Conservation (phyloP, 2,113 vertebrate genomes). For the Pelecanus crispus region DNA sequence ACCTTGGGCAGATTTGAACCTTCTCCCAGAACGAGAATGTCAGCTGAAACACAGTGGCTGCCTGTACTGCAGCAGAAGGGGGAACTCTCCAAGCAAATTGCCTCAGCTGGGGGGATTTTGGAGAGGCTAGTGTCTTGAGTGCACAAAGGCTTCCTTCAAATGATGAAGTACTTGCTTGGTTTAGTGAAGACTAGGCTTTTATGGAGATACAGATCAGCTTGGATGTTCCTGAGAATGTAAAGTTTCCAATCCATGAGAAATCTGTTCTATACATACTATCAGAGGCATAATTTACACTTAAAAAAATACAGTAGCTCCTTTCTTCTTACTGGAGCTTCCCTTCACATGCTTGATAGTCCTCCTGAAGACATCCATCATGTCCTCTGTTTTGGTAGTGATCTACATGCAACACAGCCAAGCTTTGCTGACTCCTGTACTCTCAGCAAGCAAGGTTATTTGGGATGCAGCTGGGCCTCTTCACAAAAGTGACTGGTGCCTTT, state of each 20-base stretch:
- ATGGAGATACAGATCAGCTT: not conserved
- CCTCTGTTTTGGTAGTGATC: not conserved
- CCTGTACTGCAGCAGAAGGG: not conserved
- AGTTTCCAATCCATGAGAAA: not conserved
- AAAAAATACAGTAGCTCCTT: not conserved
- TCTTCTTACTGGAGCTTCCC: not conserved
- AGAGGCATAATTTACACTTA: not conserved
- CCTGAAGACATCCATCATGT: not conserved
- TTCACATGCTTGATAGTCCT: not conserved
- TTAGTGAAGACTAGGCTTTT: not conserved
- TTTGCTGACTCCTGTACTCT: not conserved
- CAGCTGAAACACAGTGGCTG: slow-evolving; percentile 2
- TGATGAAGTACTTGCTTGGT: not conserved
- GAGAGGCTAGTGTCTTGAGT: not conserved
- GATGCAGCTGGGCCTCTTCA: not conserved
- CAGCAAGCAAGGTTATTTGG: not conserved
- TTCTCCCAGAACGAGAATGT: not conserved
- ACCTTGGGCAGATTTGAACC: slow-evolving; percentile 3
- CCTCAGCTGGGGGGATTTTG: not conserved
- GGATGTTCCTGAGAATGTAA: not conserved
- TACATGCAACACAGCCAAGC: not conserved
- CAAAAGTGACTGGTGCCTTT: not conserved
- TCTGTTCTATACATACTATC: not conserved
- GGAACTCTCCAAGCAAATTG: not conserved
- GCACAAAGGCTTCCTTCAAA: slow-evolving; percentile 12